Base-by-base conservation (phyloP, 1,140 invertebrate genomes). In the Cotesia chilonis region DNA sequence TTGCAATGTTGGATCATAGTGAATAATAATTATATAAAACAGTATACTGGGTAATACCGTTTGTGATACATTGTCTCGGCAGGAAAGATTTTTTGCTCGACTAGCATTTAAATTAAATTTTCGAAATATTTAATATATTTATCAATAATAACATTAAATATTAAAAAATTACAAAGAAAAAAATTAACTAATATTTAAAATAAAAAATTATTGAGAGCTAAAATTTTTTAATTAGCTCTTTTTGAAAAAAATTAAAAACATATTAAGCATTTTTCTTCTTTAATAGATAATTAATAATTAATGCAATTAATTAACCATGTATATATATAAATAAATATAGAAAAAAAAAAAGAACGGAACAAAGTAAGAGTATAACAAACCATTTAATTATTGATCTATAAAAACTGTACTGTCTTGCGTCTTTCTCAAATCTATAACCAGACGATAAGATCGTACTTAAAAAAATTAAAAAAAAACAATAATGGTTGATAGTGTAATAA, bases 11-110 rank as follows among this genome's bases (percentile, higher is more conserved):
- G 60, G 60, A 61, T 61, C 17, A 59, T 59, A 59, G 35, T 61
- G 59, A 70, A 70, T 70, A 10, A 70, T 14, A 47, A 70, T 37
- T 67, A 67, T 54, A 57, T 55, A 36, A 69, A 60, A 59, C 14
- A 69, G 41, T 59, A 36, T 17, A 66, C 35, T 69, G 68, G 68
- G 47, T 51, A 51, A 68, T 9, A 37, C 17, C 20, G 3, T 61
- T 35, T 61, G 60, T 61, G 60, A 61, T 61, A 61, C 14, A 35
- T 61, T 28, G 66, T 68, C 41, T 68, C 66, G 41, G 41, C 51
- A 54, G 66, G 66, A 68, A 68, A 9, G 52, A 17, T 17, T 41
- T 41, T 66, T 66, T 66, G 41, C 60, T 35, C 12, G 20, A 35
- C 3, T 20, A 63, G 12, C 12, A 37, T 35, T 20, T 28, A 7